A percentile compares a stretch with the other conserved stretches of the same genome.
phyloP scores from a whole-genome alignment of 53 echinoderm and acorn worm genomes.

The Luidia sarsii region DNA sequence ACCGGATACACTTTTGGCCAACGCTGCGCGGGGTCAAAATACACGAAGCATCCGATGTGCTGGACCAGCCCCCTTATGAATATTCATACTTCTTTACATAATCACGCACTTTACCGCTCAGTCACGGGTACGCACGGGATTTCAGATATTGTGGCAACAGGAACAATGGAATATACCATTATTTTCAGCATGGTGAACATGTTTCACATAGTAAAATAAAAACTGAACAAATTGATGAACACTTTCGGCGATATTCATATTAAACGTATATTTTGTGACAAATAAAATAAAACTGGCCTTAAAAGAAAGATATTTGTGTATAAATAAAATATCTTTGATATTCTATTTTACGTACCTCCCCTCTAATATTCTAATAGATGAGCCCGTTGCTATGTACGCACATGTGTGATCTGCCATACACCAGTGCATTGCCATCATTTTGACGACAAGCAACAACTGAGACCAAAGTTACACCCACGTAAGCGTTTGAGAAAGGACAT shows the following conservation, averaged over 20 bases:
- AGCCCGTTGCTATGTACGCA: conserved; percentile 41
- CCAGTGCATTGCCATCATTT: too few species aligned
- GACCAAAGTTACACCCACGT: too few species aligned
- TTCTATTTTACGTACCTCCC: background rate
- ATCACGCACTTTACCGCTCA: conserved; percentile 10
- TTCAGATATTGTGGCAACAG: conserved; percentile 47
- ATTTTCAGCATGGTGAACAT: conserved; percentile 7
- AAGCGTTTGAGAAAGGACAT: background rate
- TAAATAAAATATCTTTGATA: too few species aligned
- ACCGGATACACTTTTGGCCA: conserved; percentile 9
- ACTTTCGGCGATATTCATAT: too few species aligned
- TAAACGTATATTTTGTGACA: too few species aligned
- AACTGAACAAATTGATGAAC: too few species aligned
- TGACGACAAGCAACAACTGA: too few species aligned
- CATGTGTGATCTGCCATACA: too few species aligned
- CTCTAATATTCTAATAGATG: background rate
- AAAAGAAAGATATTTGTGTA: too few species aligned
- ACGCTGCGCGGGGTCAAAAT: background rate
- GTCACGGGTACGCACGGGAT: conserved; percentile 7
- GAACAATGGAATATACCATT: conserved; percentile 37
- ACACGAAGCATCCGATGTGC: background rate
- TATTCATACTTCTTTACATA: conserved; percentile 25
- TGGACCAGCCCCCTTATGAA: conserved; percentile 43
- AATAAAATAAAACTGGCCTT: too few species aligned
- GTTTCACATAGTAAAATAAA: too few species aligned